Evolutionary conservation across 1,140 invertebrate species (phyloP).

Genomic region (Onthophagus taurus): DNA sequence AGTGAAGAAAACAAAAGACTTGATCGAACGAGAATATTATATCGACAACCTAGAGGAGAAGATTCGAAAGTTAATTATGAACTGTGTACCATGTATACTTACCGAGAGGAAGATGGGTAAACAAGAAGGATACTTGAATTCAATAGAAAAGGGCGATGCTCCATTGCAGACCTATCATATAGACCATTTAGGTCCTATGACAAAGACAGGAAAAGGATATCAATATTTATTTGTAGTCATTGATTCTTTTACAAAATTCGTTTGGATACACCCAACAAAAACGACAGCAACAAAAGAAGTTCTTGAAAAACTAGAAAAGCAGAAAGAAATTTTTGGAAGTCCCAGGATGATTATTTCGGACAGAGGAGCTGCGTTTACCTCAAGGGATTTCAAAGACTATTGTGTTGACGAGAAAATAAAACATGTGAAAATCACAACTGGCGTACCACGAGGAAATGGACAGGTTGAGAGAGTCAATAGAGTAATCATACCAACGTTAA

Average conservation of each 20-base stretch:
- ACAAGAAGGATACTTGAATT: constrained; percentile 18
- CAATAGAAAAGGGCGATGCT: constrained; percentile 25
- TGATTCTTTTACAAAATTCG: constrained; percentile 38
- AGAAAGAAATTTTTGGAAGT: constrained; percentile 14
- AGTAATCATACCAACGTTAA: constrained; percentile 26
- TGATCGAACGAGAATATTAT: constrained; percentile 19
- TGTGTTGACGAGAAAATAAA: constrained; percentile 20
- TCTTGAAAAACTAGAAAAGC: neutral
- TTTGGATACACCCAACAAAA: constrained; percentile 34
- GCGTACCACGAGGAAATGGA: constrained; percentile 26
- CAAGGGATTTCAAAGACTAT: constrained; percentile 20
- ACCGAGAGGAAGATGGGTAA: constrained; percentile 25
- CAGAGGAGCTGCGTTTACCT: constrained; percentile 26
- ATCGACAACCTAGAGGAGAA: constrained; percentile 18
- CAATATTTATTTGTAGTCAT: constrained; percentile 35
- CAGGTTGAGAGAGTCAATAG: constrained; percentile 31
- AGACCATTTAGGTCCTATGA: constrained; percentile 29
- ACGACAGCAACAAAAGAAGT: constrained; percentile 25
- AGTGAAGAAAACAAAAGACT: constrained; percentile 15
- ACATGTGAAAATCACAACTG: constrained; percentile 21
- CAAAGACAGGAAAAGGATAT: constrained; percentile 25
- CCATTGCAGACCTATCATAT: constrained; percentile 28
- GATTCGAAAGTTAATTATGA: constrained; percentile 26
- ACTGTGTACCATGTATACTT: constrained; percentile 29
- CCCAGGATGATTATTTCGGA: constrained; percentile 16